Evolutionary conservation across 2,888 invertebrate species (phyloP).

Genomic region (Synanthedon vespiformis): DNA sequence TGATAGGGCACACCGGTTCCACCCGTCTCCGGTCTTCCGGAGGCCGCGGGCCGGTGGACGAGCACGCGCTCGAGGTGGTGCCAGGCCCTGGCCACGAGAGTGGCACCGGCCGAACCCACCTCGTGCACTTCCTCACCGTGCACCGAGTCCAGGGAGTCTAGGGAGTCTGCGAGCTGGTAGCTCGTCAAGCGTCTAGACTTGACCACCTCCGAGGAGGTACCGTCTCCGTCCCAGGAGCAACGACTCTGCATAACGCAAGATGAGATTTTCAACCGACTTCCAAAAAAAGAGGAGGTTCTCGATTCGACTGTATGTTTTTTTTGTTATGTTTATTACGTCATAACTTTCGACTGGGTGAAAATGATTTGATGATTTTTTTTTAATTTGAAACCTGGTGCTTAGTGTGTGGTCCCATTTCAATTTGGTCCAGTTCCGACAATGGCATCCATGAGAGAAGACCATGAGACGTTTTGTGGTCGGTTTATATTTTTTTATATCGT

Average conservation of each 20-base stretch:
- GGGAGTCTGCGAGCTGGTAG: constrained; percentile 18
- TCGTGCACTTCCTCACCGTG: constrained; percentile 34
- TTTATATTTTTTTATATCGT: too few relatives aligned
- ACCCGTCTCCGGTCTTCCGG: constrained; percentile 3
- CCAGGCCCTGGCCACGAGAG: constrained; percentile 30
- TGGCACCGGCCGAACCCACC: constrained; percentile 3
- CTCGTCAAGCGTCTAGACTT: constrained; percentile 30
- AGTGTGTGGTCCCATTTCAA: too few relatives aligned
- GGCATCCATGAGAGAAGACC: too few relatives aligned
- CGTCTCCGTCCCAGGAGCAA: constrained; percentile 1
- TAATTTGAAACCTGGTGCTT: too few relatives aligned
- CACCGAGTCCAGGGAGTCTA: constrained; percentile 16
- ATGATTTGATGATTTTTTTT: too few relatives aligned
- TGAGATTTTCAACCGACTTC: too few relatives aligned
- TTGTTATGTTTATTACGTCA: too few relatives aligned
- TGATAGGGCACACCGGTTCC: constrained; percentile 1
- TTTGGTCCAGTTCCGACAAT: too few relatives aligned
- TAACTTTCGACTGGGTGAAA: too few relatives aligned
- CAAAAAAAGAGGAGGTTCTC: too few relatives aligned
- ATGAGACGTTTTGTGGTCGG: too few relatives aligned
- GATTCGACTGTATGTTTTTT: too few relatives aligned
- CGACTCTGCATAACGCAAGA: not conserved
- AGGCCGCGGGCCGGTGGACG: constrained; percentile 1
- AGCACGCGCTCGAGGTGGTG: constrained; percentile 12
- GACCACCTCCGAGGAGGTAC: constrained; percentile 1